Conservation (phyloP, 2,888 invertebrate species). For the Lordiphosa fenestrarum region DNA sequence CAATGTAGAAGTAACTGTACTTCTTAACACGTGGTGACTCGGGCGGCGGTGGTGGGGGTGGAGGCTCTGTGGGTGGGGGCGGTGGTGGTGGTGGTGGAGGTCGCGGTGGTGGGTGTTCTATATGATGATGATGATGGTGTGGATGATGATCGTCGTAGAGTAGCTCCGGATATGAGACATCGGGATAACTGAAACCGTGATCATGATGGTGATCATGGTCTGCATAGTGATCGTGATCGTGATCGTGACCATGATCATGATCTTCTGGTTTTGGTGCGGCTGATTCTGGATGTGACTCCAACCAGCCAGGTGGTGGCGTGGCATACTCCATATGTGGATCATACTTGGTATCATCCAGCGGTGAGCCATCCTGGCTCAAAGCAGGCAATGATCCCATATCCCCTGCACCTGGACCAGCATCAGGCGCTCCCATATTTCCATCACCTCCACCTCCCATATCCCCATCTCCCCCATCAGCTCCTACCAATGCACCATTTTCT, state of each 20-base stretch:
- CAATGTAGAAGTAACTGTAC: slow-evolving; percentile 86
- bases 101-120: slow-evolving; percentile 66
- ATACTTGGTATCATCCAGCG: slow-evolving; percentile 59
- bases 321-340: slow-evolving; percentile 76
- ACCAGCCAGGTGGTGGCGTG: slow-evolving; percentile 78
- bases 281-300: slow-evolving; percentile 71
- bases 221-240: slow-evolving; percentile 37
- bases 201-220: slow-evolving; percentile 52
- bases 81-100: slow-evolving; percentile 60
- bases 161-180: slow-evolving; percentile 43
- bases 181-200: slow-evolving; percentile 65
- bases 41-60: slow-evolving; percentile 74
- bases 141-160: slow-evolving; percentile 65
- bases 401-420: slow-evolving; percentile 17
- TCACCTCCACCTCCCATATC: slow-evolving; percentile 13
- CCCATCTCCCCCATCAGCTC: slow-evolving; percentile 12
- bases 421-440: slow-evolving; percentile 16
- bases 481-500: slow-evolving; percentile 22
- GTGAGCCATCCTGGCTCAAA: slow-evolving; percentile 34
- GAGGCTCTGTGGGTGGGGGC: slow-evolving; percentile 60
- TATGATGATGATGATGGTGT: slow-evolving; percentile 25
- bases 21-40: slow-evolving; percentile 81
- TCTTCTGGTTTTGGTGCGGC: slow-evolving; percentile 50
- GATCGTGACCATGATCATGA: slow-evolving; percentile 49
- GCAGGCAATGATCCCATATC: slow-evolving; percentile 35